Evolutionary conservation across 2,888 invertebrate genomes (phyloP), one percentile per base, ranked within the genome.

Genomic region (Dyspetes luteomarginatus): DNA sequence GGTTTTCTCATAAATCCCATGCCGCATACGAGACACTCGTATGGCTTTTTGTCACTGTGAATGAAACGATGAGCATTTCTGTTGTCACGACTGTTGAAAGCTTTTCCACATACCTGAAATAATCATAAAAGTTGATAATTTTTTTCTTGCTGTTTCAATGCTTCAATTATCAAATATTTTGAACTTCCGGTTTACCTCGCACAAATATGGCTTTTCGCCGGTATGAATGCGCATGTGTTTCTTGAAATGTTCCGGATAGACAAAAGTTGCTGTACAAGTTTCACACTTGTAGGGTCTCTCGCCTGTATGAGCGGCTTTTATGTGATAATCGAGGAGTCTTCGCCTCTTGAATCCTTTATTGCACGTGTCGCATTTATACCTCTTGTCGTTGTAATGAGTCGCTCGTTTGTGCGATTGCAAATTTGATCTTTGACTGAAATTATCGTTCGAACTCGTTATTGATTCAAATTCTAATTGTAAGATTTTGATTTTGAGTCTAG

Each of bases 1-100:
- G 96, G 96, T 87, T 97, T 97, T 7, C 97, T 93, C 97, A 97
- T 97, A 88, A 96, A 97, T 0, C 97, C 97, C 85, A 95, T 94
- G 2, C 96, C 96, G 89, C 97, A 97, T 4, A 95, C 94, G 79
- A 95, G 92, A 88, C 97, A 97, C 91, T 97, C 97, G 91, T 97
- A 97, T 0, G 97, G 97, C 87, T 97, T 97, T 90, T 97, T 96
- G 90, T 97, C 96, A 87, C 96, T 96, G 92, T 97, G 97, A 58
- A 96, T 95, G 91, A 97, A 97, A 30, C 96, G 94, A 90, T 97
- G 97, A 7, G 96, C 96, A 92, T 97, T 97, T 77, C 97, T 93
- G 89, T 97, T 97, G 92, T 97, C 97, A 77, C 96, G 94, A 7
- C 96, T 96, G 89, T 95, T 96, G 92, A 97, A 97, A 65, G 95